Evolutionary conservation across 2,113 vertebrate genomes (phyloP), one percentile per base, ranked within the genome.

Genomic region (Recurvirostra avosetta): DNA sequence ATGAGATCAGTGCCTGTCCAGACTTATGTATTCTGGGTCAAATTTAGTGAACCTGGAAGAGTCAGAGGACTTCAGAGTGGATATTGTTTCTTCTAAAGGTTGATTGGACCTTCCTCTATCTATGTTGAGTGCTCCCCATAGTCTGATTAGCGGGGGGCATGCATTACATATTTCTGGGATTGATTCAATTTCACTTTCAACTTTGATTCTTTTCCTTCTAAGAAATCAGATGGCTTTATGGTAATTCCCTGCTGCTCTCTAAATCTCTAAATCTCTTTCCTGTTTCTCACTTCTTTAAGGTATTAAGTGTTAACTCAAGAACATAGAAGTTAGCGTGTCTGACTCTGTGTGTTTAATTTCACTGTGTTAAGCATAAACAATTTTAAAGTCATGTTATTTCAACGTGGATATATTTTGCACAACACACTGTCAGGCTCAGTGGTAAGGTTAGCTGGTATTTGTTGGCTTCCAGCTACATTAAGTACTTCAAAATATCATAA

Each of bases 231-330:
- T 91, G 88, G 36, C 73, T 92, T 91, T 92, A 75, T 93, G 63
- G 55, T 82, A 72, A 85, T 96, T 96, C 76, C 89, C 86, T 92
- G 45, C 91, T 91, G 91, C 49, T 92, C 70, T 89, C 70, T 92
- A 94, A 94, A 94, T 96, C 76, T 66, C 70, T 53, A 67, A 91
- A 72, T 84, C 92, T 92, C 73, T 95, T 94, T 95, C 83, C 92
- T 93, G 83, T 93, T 96, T 96, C 90, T 95, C 86, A 89, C 76
- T 86, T 95, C 70, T 97, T 78, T 72, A 92, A 88, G 81, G 86
- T 90, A 94, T 88, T 94, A 85, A 87, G 78, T 70, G 62, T 92
- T 95, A 86, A 85, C 77, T 90, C 84, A 68, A 11, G 76, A 87
- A 40, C 3, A 1, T n/a, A 77, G 75, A 92, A 85, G 58, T 91